Conservation (phyloP, 2,113 vertebrate genomes). For the Chaetodon auriga region DNA sequence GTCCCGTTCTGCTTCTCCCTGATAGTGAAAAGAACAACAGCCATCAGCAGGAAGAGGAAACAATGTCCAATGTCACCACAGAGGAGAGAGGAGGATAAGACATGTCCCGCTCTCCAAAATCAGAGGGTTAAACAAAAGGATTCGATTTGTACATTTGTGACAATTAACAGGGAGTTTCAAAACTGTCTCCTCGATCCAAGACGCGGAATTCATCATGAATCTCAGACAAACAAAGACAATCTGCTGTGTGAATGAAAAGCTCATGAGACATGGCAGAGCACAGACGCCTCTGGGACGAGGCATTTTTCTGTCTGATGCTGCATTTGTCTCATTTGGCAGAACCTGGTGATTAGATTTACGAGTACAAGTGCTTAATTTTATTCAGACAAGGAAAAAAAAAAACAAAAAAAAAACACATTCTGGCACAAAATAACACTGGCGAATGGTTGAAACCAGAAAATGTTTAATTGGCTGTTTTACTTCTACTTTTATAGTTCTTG, state of each 20-base stretch:
- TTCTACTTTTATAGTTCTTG: conserved; percentile 15
- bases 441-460: conserved; percentile 22
- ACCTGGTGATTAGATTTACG: conserved; percentile 69
- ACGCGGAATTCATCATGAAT: conserved; percentile 56
- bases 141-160: conserved; percentile 40
- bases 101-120: conserved; percentile 45
- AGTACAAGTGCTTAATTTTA: conserved; percentile 36
- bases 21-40: conserved; percentile 79
- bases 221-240: conserved; percentile 62
- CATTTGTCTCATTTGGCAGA: conserved; percentile 71
- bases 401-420: conserved; percentile 10
- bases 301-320: conserved; percentile 63
- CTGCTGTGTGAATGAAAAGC: conserved; percentile 73
- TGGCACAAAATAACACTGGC: conserved; percentile 40
- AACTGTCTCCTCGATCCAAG: conserved; percentile 37
- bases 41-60: conserved; percentile 76
- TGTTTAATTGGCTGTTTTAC: conserved; percentile 38
- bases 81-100: conserved; percentile 50
- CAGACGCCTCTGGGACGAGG: conserved; percentile 48
- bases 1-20: conserved; percentile 62
- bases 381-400: neutral
- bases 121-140: conserved; percentile 63
- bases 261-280: conserved; percentile 49
- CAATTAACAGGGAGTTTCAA: conserved; percentile 55
- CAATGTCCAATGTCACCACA: conserved; percentile 69